Evolutionary conservation across 2,113 vertebrate species (phyloP).

Genomic region (Tor tambroides): DNA sequence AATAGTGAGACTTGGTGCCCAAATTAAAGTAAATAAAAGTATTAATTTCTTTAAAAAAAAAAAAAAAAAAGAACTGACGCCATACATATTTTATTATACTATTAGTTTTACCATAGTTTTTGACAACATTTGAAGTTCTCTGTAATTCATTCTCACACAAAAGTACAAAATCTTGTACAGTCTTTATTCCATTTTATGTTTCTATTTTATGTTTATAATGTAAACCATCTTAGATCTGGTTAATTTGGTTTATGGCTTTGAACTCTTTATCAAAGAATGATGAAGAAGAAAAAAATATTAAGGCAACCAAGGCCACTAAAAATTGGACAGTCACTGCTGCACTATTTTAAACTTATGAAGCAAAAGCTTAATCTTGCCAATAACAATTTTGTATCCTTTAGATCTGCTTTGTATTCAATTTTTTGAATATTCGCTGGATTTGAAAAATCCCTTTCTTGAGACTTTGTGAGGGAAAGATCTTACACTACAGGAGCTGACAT

Average conservation of each 20-base stretch:
- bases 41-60: too few relatives aligned
- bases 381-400: background rate
- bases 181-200: background rate
- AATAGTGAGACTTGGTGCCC: too few relatives aligned
- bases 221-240: background rate
- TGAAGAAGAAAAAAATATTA: background rate
- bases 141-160: background rate
- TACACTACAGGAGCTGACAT: background rate
- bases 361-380: background rate
- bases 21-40: too few relatives aligned
- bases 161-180: background rate
- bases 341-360: background rate
- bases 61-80: too few relatives aligned
- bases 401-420: background rate
- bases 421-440: background rate
- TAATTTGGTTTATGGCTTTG: too few relatives aligned
- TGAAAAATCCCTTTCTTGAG: background rate
- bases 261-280: background rate
- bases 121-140: background rate
- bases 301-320: background rate
- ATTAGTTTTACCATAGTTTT: background rate
- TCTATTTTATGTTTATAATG: background rate
- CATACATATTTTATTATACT: too few relatives aligned
- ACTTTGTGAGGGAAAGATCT: background rate
- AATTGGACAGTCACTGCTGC: background rate